These are phyloP conservation scores for Callinectes sapidus DNA, from an alignment of 2,888 invertebrate species.

Conservation along the genomic window DNA sequence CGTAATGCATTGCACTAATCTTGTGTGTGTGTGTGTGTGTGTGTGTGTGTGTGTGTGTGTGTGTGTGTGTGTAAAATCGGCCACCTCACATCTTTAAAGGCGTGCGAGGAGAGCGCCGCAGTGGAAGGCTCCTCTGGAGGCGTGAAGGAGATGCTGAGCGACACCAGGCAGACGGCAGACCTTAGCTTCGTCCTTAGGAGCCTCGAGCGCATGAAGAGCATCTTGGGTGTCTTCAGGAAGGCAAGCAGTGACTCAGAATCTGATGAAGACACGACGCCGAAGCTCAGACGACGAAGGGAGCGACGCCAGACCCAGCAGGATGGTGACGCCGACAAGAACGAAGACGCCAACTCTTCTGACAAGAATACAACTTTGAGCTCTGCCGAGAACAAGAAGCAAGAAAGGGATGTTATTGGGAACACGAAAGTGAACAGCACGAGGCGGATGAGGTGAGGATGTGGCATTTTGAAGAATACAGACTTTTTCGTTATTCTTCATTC, in stretches of 20 bases:
- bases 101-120: conserved; percentile 44
- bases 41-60: not conserved
- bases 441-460: not conserved
- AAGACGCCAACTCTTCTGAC: not conserved
- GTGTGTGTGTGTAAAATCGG: not conserved
- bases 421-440: not conserved
- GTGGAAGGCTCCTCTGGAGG: conserved; percentile 41
- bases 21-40: not conserved
- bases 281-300: not conserved
- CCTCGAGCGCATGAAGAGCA: conserved; percentile 54
- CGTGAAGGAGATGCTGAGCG: conserved; percentile 48
- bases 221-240: conserved; percentile 23
- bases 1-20: not conserved
- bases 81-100: not conserved
- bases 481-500: not conserved
- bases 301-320: not conserved
- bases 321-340: not conserved
- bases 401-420: not conserved
- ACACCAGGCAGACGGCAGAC: conserved; percentile 44
- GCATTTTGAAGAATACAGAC: not conserved
- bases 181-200: conserved; percentile 44
- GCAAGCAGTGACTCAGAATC: conserved; percentile 38
- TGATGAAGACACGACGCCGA: conserved; percentile 34
- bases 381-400: not conserved
- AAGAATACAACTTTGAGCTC: not conserved